Conservation (phyloP, 2,113 vertebrate genomes). For the Paedocypris sp. region DNA sequence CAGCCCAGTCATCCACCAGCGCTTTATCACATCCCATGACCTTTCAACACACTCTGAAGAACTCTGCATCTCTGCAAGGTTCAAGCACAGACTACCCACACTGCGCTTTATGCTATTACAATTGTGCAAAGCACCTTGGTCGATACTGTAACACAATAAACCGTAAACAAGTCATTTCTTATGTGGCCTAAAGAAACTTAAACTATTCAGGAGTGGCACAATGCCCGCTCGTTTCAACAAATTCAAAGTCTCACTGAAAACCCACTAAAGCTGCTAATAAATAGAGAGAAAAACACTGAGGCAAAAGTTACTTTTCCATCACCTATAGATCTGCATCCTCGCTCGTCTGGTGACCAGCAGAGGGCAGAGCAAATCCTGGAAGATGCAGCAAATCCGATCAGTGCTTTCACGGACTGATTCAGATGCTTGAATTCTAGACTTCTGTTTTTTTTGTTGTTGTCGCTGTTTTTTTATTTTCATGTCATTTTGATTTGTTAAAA, state of each 20-base stretch:
- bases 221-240: no score
- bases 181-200: no score
- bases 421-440: no score
- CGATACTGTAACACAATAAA: slow-evolving; percentile 10
- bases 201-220: no score
- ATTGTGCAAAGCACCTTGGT: slow-evolving; percentile 12
- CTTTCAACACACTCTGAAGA: slow-evolving; percentile 25
- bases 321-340: neutral
- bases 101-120: slow-evolving; percentile 18
- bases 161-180: no score
- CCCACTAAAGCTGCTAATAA: no score
- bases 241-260: no score
- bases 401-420: no score
- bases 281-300: no score
- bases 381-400: no score
- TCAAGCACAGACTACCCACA: slow-evolving; percentile 22
- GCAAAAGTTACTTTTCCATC: slow-evolving; percentile 5
- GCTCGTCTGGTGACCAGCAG: slow-evolving; percentile 42
- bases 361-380: slow-evolving; percentile 43
- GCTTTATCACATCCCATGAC: slow-evolving; percentile 24
- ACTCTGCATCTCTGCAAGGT: slow-evolving; percentile 9
- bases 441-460: neutral
- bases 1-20: slow-evolving; percentile 4
- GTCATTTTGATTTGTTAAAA: no score
- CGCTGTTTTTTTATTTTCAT: no score